Evolutionary conservation across 2,888 invertebrate genomes (phyloP), one percentile per base, ranked within the genome.

Genomic region (Cyrtodaria siliqua): DNA sequence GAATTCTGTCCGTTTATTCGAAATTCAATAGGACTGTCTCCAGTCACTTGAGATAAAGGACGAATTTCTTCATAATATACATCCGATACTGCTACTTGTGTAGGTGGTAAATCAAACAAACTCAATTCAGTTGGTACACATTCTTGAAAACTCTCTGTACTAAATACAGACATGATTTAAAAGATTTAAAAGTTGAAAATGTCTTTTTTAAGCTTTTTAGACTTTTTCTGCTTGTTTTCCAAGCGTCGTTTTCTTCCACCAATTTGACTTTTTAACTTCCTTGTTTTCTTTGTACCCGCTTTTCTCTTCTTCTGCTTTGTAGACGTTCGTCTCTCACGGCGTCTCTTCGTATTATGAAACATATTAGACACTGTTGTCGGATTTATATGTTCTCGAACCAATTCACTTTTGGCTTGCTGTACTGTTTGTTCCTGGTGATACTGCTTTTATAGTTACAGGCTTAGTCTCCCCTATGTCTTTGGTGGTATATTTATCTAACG

Each of bases 401-500:
- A 52, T 29, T 77, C 77, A 1, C 44, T 57, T 49, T 71, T 72
- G 6, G 77, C 77, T 49, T 77, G 77, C 4, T 38, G 56, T 16
- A 27, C 42, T 27, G 77, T 71, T 29, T 76, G 76, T 59, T 77
- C 77, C 20, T 18, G 77, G 67, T 49, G 71, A 63, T 1, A 77
- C 68, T 18, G 71, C 66, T 55, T 72, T 68, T 16, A 77, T 61
- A n/a, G 71, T 33, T 27, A 23, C 33, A 2, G 6, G 23, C 42
- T 66, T 60, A 18, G 64, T 50, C 9, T 56, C 66, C 4, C 12
- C 27, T 0, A 42, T 18, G 29, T 47, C 61, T 33, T 33, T 33
- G 4, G 33, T 33, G 4, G 33, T 33, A 33, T 33, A 33, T 33
- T 33, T 33, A 33, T 33, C 33, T 4, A 33, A 12, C 50, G 52